Base-by-base conservation (phyloP, 2,797 vertebrate genomes). In the Spinus pinus region DNA sequence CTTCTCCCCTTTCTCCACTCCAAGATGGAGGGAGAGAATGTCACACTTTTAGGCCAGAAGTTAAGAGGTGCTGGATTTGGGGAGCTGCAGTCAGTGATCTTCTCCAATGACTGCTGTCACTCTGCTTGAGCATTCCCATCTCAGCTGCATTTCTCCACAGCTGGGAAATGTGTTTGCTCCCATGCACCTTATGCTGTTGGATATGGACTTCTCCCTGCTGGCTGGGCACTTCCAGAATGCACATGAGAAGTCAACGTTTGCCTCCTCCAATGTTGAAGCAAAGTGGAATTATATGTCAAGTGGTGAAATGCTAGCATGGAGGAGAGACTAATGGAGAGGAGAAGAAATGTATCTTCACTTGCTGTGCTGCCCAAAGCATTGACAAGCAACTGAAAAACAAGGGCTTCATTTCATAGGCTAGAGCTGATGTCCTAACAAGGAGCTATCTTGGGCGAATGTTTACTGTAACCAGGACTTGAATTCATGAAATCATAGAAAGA, bases 201-300 rank as follows among this genome's bases (percentile, higher is more conserved):
- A 33, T 10, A 23, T 0, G 0, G 5, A 12, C 21, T 56, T 72
- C 33, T 65, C 82, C 49, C 24, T 77, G 30, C 64, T 72, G 24
- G 46, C 51, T 19, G 27, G n/a, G 46, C 21, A 39, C 37, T 47
- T 69, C 67, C 60, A 46, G 25, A 81, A 47, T 2, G 22, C 37
- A 24, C 30, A 24, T 0, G 0, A 41, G 28, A 75, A 78, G 41
- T 24, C 70, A 69, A 2, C 0, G 0, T 62, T 75, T 71, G 46
- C 27, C 41, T 86, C 22, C 41, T 7, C 14, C n/a, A 56, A 17
- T 10, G n/a, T 24, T 50, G 33, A 30, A 81, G 54, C 7, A 42
- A 72, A 44, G n/a, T 27, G 22, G 25, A 53, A 35, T 60, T 51
- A 16, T 44, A 42, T n/a, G 30, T 24, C 13, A 33, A 53, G 51